Evolutionary conservation across 64 coral and sea anemone genomes (phyloP).

Genomic region (Pocillopora verrucosa): DNA sequence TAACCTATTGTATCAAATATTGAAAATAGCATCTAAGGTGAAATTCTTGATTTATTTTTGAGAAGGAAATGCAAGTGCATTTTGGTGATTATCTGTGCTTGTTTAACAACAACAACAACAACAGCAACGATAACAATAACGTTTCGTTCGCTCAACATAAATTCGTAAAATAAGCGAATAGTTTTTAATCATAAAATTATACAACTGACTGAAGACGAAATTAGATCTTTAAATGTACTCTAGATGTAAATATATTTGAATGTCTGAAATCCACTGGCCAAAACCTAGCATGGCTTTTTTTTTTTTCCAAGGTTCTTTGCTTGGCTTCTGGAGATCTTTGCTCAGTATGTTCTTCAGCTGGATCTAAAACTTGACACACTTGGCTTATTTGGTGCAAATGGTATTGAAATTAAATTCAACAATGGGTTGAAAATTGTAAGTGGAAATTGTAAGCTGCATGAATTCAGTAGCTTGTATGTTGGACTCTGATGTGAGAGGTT

Average conservation of each 20-base stretch:
- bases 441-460: background rate
- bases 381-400: conserved; percentile 69
- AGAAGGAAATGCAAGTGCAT: too few relatives aligned
- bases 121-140: too few relatives aligned
- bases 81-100: too few relatives aligned
- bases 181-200: too few relatives aligned
- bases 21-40: too few relatives aligned
- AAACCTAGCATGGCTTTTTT: background rate
- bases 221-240: background rate
- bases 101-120: too few relatives aligned
- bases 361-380: conserved; percentile 74
- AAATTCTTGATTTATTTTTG: too few relatives aligned
- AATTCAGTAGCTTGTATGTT: background rate
- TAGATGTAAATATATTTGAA: background rate
- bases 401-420: conserved; percentile 67
- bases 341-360: conserved; percentile 38
- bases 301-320: conserved; percentile 75
- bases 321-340: conserved; percentile 69
- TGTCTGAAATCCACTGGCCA: background rate
- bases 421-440: conserved; percentile 69
- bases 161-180: background rate
- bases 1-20: too few relatives aligned
- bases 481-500: too few relatives aligned
- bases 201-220: too few relatives aligned
- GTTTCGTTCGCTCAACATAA: background rate